Base-by-base conservation (phyloP, 1,140 invertebrate species). In the Trissolcus basalis region DNA sequence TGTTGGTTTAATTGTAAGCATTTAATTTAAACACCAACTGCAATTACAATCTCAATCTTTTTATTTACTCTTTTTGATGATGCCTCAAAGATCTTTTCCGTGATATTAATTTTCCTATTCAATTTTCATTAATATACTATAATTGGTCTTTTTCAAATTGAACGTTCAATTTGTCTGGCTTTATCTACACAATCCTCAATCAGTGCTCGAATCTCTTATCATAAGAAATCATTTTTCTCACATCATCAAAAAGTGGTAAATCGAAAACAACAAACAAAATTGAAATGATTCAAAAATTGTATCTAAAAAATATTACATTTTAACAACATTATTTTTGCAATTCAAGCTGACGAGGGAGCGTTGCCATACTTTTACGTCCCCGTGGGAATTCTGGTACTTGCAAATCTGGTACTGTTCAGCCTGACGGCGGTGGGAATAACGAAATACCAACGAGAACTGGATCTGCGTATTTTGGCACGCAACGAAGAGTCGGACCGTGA, bases 321-420 rank as follows among this genome's bases (percentile, higher is more conserved):
- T n/a, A n/a, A n/a, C n/a, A 10, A 10, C 3, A 44, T 32, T 11
- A 12, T 41, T 43, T 56, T 14, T 50, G 43, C 0, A 33, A 32
- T 74, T 74, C 8, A 81, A 92, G 91, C 90, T 60, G 88, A 91
- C 54, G 79, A 87, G 60, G 87, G 90, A 35, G 89, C 91, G 2
- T 83, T 92, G 72, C 90, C 90, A 2, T 92, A 91, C 74, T 92
- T 92, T 75, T 92, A 92, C 79, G 89, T 90, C 1, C 91, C 91
- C 0, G 87, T 92, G 4, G 90, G 91, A 0, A 60, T 91, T 6
- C 88, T 93, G 5, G 82, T 91, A 0, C 43, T 89, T 1, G 83
- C 75, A 11, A 92, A 93, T 60, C 83, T 89, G 65, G 56, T 90
- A 0, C 84, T 92, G 36, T 92, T 91, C 77, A 39, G 88, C 1